Conservation (phyloP, 2,113 vertebrate species). For the Spilogale gracilis region DNA sequence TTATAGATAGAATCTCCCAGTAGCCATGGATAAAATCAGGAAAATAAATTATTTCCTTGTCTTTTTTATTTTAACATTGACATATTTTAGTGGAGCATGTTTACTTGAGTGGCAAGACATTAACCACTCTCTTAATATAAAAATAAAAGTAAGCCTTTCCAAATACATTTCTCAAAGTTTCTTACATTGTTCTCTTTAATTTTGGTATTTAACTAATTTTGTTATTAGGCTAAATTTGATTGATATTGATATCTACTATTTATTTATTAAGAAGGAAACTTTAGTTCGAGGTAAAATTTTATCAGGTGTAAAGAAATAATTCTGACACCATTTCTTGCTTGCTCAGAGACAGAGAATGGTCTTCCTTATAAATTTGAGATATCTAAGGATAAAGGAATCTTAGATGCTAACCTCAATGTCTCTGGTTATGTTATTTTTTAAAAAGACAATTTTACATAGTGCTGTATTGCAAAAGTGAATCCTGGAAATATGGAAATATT, state of each 20-base stretch:
- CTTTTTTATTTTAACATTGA: not conserved
- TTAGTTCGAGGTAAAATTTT: slow-evolving; percentile 10
- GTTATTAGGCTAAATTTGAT: not conserved
- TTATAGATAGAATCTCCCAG: not conserved
- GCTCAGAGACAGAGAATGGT: not conserved
- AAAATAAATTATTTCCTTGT: not conserved
- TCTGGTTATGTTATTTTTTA: not conserved
- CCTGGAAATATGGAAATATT: not conserved
- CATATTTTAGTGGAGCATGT: not conserved
- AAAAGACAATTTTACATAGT: not conserved
- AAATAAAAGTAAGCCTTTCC: not conserved
- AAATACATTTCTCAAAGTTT: not conserved
- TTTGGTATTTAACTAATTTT: slow-evolving; percentile 16
- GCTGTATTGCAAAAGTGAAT: not conserved
- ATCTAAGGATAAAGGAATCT: not conserved
- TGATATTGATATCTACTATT: not conserved
- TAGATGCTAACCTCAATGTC: not conserved
- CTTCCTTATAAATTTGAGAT: not conserved
- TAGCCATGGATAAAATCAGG: not conserved
- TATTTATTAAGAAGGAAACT: slow-evolving; percentile 5
- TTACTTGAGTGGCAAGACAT: not conserved
- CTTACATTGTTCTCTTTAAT: not conserved
- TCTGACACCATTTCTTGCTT: not conserved
- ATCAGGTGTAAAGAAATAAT: not conserved
- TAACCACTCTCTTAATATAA: not conserved